Conservation (phyloP, 2,888 invertebrate species). For the Dryomyza anilis region DNA sequence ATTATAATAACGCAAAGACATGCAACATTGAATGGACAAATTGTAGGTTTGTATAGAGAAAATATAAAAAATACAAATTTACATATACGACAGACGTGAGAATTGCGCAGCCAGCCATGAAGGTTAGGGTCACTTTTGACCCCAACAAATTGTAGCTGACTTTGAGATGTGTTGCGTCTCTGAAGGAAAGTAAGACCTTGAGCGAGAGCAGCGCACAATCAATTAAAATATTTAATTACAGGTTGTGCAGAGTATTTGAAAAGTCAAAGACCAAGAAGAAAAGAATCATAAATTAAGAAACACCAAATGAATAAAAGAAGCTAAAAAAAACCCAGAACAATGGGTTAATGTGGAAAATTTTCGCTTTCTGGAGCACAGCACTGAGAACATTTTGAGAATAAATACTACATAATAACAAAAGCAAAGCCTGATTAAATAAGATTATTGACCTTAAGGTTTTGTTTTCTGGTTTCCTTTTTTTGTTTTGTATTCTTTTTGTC, state of each 20-base stretch:
- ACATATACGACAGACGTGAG: conserved; percentile 8
- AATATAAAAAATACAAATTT: conserved; percentile 1
- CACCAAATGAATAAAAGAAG: background rate
- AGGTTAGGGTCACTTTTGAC: conserved; percentile 34
- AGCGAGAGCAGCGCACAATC: conserved; percentile 9
- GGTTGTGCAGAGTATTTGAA: background rate
- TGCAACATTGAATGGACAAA: conserved; percentile 6
- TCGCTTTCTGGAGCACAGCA: conserved; percentile 24
- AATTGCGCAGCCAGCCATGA: conserved; percentile 28
- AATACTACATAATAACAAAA: too few relatives aligned
- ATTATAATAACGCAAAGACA: background rate
- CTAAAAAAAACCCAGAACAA: background rate
- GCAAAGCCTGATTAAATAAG: conserved; percentile 2
- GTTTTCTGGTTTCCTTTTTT: too few relatives aligned
- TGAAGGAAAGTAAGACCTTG: conserved; percentile 23
- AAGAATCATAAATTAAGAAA: background rate
- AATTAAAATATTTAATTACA: conserved; percentile 6
- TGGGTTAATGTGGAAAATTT: conserved; percentile 2
- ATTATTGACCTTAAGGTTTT: conserved; percentile 27
- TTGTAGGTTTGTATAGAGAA: background rate
- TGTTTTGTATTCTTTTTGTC: too few relatives aligned
- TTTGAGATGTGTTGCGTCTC: background rate
- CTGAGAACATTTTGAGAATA: too few relatives aligned
- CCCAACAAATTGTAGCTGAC: background rate
- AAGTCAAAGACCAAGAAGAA: background rate